Evolutionary conservation across 2,797 vertebrate species (phyloP).

Genomic region (Calcarius lapponicus): DNA sequence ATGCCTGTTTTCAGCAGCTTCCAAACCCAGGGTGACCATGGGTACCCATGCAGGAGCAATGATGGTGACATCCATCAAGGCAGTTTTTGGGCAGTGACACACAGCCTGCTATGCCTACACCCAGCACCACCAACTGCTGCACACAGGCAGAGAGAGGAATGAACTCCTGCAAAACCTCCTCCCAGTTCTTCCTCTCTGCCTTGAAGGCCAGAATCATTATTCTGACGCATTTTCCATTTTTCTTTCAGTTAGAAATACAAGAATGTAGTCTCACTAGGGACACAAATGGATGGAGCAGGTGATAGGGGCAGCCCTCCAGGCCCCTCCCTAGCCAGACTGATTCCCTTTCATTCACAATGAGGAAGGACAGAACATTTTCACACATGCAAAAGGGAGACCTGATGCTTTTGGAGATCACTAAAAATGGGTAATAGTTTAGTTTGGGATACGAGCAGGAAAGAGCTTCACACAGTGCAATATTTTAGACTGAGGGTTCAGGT

Average conservation of each 20-base stretch:
- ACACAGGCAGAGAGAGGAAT: rapidly evolving
- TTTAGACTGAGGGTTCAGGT: neutral
- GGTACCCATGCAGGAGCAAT: neutral
- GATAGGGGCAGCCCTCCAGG: neutral
- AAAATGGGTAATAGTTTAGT: neutral
- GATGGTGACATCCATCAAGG: neutral
- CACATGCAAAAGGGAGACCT: neutral
- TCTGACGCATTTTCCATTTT: neutral
- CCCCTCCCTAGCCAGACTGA: too few species aligned
- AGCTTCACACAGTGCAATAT: neutral
- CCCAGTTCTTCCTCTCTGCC: neutral
- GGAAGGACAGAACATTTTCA: neutral
- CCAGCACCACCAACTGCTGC: neutral
- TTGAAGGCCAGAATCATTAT: neutral
- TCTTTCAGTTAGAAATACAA: neutral
- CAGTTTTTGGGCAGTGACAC: neutral
- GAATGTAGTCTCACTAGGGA: neutral
- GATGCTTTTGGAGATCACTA: neutral
- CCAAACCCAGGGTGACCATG: neutral
- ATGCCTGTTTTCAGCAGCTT: neutral
- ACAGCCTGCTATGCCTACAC: rapidly evolving
- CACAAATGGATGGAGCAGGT: rapidly evolving
- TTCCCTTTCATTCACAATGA: neutral
- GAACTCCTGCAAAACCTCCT: neutral
- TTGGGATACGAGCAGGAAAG: neutral